Conservation (phyloP, 2,888 invertebrate genomes). For the Lottia gigantea region DNA sequence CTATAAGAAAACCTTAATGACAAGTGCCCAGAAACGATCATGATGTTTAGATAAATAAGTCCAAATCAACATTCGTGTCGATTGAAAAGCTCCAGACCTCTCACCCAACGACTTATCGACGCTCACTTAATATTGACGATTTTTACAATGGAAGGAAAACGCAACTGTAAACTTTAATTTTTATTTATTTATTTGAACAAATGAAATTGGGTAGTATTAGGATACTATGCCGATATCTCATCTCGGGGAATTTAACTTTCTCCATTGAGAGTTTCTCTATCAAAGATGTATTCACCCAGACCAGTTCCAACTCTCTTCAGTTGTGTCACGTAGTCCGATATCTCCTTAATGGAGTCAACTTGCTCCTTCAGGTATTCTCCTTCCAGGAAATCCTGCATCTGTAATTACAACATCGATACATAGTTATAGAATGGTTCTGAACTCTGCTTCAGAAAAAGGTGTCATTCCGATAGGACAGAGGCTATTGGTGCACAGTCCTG, state of each 20-base stretch:
- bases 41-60: no score
- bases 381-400: constrained; percentile 79
- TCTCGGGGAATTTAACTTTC: neutral
- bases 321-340: constrained; percentile 79
- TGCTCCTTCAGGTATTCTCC: constrained; percentile 72
- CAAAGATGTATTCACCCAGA: constrained; percentile 73
- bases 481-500: neutral
- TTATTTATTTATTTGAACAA: neutral
- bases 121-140: no score
- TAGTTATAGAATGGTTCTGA: neutral
- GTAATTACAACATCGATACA: constrained; percentile 47
- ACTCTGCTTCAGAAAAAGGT: neutral
- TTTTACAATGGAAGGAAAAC: no score
- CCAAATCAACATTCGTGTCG: no score
- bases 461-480: neutral
- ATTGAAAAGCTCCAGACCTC: no score
- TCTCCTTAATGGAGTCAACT: constrained; percentile 74
- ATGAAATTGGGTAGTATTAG: neutral
- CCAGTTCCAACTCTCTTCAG: constrained; percentile 74
- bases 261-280: constrained; percentile 68
- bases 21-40: no score
- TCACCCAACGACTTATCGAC: no score
- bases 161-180: neutral
- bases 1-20: no score
- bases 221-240: neutral